These are phyloP conservation scores for Hyperoplus lanceolatus DNA, from an alignment of 2,797 vertebrate genomes.

Conservation along the genomic window DNA sequence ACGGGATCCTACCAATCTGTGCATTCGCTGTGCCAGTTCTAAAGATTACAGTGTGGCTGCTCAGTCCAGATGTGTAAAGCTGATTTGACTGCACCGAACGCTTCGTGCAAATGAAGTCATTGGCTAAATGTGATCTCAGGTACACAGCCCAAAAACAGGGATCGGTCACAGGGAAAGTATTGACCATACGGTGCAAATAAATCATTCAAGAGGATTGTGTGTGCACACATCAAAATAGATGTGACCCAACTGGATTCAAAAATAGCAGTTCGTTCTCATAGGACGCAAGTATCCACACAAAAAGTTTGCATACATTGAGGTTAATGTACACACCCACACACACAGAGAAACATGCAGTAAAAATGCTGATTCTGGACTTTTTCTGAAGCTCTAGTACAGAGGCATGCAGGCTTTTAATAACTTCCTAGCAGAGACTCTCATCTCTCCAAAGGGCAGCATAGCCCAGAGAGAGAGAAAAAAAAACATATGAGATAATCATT, in stretches of 20 bases:
- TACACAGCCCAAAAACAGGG: slow-evolving; percentile 2
- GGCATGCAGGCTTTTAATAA: slow-evolving; percentile 34
- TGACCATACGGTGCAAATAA: slow-evolving; percentile 44
- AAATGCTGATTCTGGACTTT: slow-evolving; percentile 31
- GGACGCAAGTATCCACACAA: neutral
- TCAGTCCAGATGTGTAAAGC: slow-evolving; percentile 65
- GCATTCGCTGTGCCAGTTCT: slow-evolving; percentile 19
- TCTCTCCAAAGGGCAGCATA: slow-evolving; percentile 15
- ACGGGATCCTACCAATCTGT: slow-evolving; percentile 21
- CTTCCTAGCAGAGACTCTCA: slow-evolving; percentile 35
- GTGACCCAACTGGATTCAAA: neutral
- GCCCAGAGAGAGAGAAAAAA: neutral
- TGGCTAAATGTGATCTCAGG: slow-evolving; percentile 37
- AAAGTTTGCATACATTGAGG: slow-evolving; percentile 3
- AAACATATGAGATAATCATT: slow-evolving; percentile 15
- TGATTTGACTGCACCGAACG: slow-evolving; percentile 33
- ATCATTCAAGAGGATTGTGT: neutral
- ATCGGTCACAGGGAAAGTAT: slow-evolving; percentile 29
- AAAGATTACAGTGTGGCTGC: slow-evolving; percentile 28
- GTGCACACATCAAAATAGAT: slow-evolving; percentile 6
- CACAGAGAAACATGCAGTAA: slow-evolving; percentile 4
- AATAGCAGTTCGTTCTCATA: slow-evolving; percentile 2
- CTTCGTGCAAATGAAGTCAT: slow-evolving; percentile 22
- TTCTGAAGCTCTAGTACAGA: slow-evolving; percentile 13
- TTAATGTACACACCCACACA: neutral